Evolutionary conservation across 1,140 invertebrate genomes (phyloP).

Genomic region (Eurosta solidaginis): DNA sequence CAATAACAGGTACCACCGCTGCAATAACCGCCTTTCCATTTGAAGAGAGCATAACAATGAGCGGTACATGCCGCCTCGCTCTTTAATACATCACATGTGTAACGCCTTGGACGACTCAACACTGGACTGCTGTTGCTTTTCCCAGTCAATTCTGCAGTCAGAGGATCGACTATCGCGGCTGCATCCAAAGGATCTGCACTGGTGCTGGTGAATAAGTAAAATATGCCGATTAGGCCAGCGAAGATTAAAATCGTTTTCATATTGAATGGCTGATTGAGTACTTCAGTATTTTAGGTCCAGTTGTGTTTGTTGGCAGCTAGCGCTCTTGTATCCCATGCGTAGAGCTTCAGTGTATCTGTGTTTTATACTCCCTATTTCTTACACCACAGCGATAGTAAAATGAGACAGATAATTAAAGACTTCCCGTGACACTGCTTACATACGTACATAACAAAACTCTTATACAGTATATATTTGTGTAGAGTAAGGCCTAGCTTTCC

Average conservation of each 20-base stretch:
- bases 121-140: not conserved
- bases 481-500: too few relatives aligned
- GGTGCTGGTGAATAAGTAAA: not conserved
- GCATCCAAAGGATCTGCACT: not conserved
- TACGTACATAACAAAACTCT: too few relatives aligned
- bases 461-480: too few relatives aligned
- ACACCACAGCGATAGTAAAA: too few relatives aligned
- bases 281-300: not conserved
- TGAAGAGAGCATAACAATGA: constrained; percentile 41
- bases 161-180: too few relatives aligned
- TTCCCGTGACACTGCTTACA: too few relatives aligned
- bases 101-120: constrained; percentile 44
- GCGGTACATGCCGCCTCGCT: constrained; percentile 42
- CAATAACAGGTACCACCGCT: constrained; percentile 45
- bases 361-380: too few relatives aligned
- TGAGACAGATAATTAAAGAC: too few relatives aligned
- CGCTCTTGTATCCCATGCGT: too few relatives aligned
- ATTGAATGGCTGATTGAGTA: not conserved
- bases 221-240: not conserved
- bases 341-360: too few relatives aligned
- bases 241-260: not conserved
- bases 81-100: constrained; percentile 51
- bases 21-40: constrained; percentile 48
- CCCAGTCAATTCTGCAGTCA: not conserved
- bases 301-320: not conserved